These are phyloP conservation scores for Sakesphorus luctuosus DNA, from an alignment of 2,113 vertebrate species.

Conservation along the genomic window DNA sequence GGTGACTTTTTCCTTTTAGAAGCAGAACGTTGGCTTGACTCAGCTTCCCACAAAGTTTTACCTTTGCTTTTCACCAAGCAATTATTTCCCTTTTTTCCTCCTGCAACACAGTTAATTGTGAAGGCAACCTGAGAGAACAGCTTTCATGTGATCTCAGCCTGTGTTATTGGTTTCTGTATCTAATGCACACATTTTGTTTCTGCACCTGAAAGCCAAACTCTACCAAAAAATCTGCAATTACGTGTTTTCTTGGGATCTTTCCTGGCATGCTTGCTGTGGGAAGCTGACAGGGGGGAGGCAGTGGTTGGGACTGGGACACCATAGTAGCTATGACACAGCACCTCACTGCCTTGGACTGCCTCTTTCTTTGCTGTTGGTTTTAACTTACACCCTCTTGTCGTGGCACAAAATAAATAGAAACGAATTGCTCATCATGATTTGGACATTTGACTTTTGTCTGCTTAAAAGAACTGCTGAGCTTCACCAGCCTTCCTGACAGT, in stretches of 20 bases:
- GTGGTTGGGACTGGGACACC: not conserved
- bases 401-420: not conserved
- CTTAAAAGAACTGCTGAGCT: not conserved
- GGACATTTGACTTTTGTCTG: not conserved
- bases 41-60: not conserved
- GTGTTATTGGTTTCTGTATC: not conserved
- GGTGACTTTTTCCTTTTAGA: not conserved
- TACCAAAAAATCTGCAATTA: not conserved
- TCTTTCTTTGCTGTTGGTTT: not conserved
- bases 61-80: not conserved
- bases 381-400: not conserved
- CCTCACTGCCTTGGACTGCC: fast-evolving
- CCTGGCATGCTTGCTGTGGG: not conserved
- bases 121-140: not conserved
- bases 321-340: fast-evolving
- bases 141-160: not conserved
- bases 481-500: not conserved
- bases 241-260: not conserved
- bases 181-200: not conserved
- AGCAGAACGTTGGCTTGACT: not conserved
- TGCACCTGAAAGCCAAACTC: not conserved
- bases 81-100: not conserved
- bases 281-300: not conserved
- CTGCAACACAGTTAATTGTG: not conserved
- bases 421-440: not conserved